A percentile compares a stretch with the other conserved stretches of the same genome.
Evolutionary conservation across 2,113 vertebrate genomes (phyloP).

Genomic region (Clinocottus analis): DNA sequence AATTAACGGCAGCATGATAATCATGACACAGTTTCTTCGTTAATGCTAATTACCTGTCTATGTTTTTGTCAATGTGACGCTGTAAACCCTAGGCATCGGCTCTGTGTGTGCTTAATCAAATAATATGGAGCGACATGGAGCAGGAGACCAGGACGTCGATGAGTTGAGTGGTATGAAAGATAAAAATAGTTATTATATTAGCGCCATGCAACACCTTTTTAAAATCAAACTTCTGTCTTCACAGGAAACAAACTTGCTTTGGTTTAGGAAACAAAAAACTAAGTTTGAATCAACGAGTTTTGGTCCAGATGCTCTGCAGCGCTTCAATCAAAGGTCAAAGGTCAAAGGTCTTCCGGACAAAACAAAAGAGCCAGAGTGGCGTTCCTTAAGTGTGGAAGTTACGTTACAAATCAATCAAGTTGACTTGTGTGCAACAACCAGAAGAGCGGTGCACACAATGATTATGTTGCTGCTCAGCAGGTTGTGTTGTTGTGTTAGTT

Average conservation of each 20-base stretch:
- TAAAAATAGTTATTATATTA: no score
- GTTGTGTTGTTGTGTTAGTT: no score
- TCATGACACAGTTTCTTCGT: slow-evolving; percentile 58
- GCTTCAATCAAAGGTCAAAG: not conserved
- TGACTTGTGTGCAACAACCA: no score
- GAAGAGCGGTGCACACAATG: no score
- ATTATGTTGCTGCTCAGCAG: no score
- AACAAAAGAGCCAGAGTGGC: not conserved
- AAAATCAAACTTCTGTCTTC: no score
- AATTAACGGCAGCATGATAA: slow-evolving; percentile 73
- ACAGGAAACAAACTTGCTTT: not conserved
- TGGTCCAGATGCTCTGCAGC: not conserved
- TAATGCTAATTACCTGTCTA: slow-evolving; percentile 67
- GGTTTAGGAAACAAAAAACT: not conserved
- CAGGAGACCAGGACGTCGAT: not conserved
- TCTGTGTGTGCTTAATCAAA: slow-evolving; percentile 57
- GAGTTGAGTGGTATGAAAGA: no score
- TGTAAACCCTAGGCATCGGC: slow-evolving; percentile 22
- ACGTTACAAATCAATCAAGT: no score
- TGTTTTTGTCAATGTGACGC: slow-evolving; percentile 21
- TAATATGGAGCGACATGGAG: slow-evolving; percentile 37
- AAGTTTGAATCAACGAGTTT: not conserved
- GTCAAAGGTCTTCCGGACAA: not conserved
- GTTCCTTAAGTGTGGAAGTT: no score
- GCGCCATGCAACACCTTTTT: no score